These are phyloP conservation scores for Romanogobio albipinnatus DNA, from an alignment of 2,113 vertebrate species.

Conservation along the genomic window DNA sequence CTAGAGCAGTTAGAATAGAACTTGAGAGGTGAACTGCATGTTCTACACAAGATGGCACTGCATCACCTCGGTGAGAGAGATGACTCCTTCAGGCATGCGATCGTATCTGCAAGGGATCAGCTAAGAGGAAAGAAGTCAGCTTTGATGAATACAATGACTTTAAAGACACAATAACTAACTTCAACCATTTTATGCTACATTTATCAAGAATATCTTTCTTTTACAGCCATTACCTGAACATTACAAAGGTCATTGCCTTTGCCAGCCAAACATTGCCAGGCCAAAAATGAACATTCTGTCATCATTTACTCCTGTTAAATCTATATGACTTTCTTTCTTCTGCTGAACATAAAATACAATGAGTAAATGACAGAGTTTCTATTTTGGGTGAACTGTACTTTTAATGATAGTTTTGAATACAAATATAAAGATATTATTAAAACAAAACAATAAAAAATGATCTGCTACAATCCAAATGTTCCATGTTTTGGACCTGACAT, in stretches of 20 bases:
- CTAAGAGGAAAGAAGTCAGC: slow-evolving; percentile 61
- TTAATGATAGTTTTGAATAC: not conserved
- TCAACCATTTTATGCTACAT: not conserved
- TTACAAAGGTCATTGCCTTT: too few species aligned
- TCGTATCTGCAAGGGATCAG: slow-evolving; percentile 53
- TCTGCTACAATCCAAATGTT: not conserved
- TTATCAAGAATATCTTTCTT: slow-evolving; percentile 18
- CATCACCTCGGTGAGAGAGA: slow-evolving; percentile 65
- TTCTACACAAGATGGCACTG: slow-evolving; percentile 81
- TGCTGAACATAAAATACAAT: not conserved
- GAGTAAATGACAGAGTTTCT: not conserved
- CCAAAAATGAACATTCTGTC: slow-evolving; percentile 2
- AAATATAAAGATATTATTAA: too few species aligned
- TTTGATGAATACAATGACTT: slow-evolving; percentile 59
- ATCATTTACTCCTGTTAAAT: not conserved
- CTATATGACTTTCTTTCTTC: not conserved
- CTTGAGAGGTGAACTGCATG: slow-evolving; percentile 51
- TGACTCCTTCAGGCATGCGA: slow-evolving; percentile 53
- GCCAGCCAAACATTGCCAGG: too few species aligned
- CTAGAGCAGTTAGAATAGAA: slow-evolving; percentile 35
- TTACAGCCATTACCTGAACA: slow-evolving; percentile 2
- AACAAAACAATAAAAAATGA: not conserved
- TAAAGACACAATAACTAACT: slow-evolving; percentile 31
- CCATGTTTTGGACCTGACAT: not conserved
- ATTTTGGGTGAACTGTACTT: not conserved